Evolutionary conservation across 2,797 vertebrate genomes (phyloP).

Genomic region (Gouania willdenowi): DNA sequence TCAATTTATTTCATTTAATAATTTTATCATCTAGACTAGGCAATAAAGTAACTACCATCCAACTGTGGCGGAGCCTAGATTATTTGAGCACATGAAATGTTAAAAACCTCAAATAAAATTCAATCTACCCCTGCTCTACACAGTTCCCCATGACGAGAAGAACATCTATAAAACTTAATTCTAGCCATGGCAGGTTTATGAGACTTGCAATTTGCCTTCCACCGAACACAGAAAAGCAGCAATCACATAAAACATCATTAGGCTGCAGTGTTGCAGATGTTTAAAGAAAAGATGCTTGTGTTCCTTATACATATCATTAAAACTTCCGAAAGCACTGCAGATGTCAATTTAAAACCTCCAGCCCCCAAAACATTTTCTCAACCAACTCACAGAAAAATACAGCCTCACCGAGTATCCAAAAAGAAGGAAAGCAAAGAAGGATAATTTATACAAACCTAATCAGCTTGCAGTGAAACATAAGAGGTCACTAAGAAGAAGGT

Average conservation of each 20-base stretch:
- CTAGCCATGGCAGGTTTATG: not conserved
- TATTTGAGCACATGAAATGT: too few species aligned
- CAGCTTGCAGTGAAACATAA: slow-evolving; percentile 23
- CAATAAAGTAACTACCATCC: too few species aligned
- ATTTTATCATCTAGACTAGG: too few species aligned
- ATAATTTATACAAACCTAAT: too few species aligned
- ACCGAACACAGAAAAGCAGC: not conserved
- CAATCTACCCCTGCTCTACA: too few species aligned
- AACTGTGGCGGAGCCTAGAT: too few species aligned
- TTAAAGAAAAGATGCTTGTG: not conserved
- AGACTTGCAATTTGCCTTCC: not conserved
- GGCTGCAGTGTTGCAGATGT: not conserved
- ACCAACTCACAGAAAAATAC: slow-evolving; percentile 7
- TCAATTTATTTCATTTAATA: too few species aligned
- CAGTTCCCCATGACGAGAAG: not conserved
- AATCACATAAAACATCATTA: slow-evolving; percentile 1
- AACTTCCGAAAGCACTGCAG: slow-evolving; percentile 9
- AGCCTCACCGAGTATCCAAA: slow-evolving; percentile 19
- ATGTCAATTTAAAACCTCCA: slow-evolving; percentile 29
- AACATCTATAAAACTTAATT: too few species aligned
- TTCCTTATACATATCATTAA: slow-evolving; percentile 11
- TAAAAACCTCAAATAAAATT: too few species aligned
- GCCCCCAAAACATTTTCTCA: slow-evolving; percentile 30
- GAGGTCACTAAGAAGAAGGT: slow-evolving; percentile 19
- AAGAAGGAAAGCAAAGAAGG: too few species aligned